Evolutionary conservation across 2,113 vertebrate genomes (phyloP).

Genomic region (Cryptomyrus ogoouensis): DNA sequence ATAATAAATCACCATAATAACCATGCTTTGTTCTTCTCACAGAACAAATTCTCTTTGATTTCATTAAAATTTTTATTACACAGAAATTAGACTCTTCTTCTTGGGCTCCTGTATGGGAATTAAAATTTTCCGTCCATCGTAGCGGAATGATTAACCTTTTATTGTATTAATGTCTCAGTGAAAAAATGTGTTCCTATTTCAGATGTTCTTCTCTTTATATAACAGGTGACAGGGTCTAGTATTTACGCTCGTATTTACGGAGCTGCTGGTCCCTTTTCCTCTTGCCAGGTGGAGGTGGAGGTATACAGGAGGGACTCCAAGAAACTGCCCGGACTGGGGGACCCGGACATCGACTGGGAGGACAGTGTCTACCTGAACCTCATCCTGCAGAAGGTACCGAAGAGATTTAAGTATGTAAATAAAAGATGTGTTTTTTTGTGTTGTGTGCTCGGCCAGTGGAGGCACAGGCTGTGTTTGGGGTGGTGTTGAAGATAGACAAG

Average conservation of each 20-base stretch:
- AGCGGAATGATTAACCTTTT: background rate
- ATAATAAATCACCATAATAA: background rate
- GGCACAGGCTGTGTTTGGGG: background rate
- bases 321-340: slow-evolving; percentile 92
- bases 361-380: slow-evolving; percentile 97
- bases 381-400: slow-evolving; percentile 84
- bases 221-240: background rate
- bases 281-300: slow-evolving; percentile 84
- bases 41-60: background rate
- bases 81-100: background rate
- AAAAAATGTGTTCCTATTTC: background rate
- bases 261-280: background rate
- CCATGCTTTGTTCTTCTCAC: background rate
- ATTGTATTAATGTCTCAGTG: background rate
- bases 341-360: slow-evolving; percentile 98
- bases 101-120: background rate
- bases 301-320: slow-evolving; percentile 95
- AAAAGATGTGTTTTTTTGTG: background rate
- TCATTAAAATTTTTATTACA: background rate
- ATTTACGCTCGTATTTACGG: background rate
- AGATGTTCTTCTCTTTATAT: background rate
- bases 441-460: background rate
- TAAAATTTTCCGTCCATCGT: background rate
- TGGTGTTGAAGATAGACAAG: background rate
- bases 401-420: background rate